These are phyloP conservation scores for Cromileptes altivelis DNA, from an alignment of 2,113 vertebrate genomes.

Conservation along the genomic window DNA sequence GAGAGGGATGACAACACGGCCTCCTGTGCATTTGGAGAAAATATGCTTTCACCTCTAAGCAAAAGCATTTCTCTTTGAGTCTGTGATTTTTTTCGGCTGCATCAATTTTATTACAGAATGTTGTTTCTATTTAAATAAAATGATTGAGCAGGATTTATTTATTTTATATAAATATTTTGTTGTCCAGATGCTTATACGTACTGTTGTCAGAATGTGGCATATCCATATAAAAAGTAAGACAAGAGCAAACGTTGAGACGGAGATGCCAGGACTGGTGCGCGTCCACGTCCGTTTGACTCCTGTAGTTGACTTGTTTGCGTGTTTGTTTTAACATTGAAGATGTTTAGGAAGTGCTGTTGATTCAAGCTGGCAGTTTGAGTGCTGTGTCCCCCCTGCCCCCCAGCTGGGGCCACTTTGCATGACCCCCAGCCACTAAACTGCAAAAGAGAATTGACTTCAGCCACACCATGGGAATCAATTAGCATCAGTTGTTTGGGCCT, in stretches of 20 bases:
- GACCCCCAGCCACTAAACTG: slow-evolving; percentile 84
- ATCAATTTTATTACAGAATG: neutral
- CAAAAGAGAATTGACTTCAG: slow-evolving; percentile 86
- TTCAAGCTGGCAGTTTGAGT: slow-evolving; percentile 82
- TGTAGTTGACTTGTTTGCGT: slow-evolving; percentile 71
- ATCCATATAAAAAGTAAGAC: neutral
- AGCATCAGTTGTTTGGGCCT: slow-evolving; percentile 88
- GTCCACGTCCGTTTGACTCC: slow-evolving; percentile 23
- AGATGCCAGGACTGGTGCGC: neutral
- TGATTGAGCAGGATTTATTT: neutral
- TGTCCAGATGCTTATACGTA: neutral
- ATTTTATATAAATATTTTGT: neutral
- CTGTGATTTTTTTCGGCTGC: neutral
- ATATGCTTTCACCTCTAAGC: slow-evolving; percentile 30
- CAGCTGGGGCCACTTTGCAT: slow-evolving; percentile 71
- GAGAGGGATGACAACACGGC: slow-evolving; percentile 67
- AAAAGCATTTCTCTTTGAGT: slow-evolving; percentile 8
- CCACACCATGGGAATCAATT: slow-evolving; percentile 90
- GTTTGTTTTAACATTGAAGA: slow-evolving; percentile 84
- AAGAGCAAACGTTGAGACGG: no score
- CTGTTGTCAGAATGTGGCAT: neutral
- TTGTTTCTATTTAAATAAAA: slow-evolving; percentile 2
- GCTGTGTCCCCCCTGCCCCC: slow-evolving; percentile 74
- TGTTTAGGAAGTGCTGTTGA: slow-evolving; percentile 83
- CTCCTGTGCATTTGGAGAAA: slow-evolving; percentile 57